phyloP scores from a whole-genome alignment of 2,797 vertebrate genomes.

The Peromyscus nudipes region DNA sequence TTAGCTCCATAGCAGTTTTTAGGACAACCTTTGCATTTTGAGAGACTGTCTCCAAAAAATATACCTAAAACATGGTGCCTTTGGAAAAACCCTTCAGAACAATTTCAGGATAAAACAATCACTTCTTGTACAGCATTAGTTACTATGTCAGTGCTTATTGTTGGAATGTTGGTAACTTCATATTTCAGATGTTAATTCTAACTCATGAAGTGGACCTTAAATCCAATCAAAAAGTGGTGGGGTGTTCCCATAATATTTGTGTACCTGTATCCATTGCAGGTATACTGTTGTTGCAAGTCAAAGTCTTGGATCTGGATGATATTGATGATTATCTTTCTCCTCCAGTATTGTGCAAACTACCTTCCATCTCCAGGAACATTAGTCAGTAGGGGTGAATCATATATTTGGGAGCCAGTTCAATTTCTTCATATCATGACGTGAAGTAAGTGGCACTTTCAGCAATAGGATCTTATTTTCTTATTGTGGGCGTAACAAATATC shows the following conservation, averaged over 20 bases:
- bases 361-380: background rate
- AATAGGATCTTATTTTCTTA: background rate
- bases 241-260: background rate
- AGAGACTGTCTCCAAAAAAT: background rate
- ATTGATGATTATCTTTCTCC: background rate
- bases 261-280: background rate
- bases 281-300: background rate
- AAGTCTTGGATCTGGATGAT: background rate
- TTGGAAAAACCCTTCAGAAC: background rate
- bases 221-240: background rate
- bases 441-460: background rate
- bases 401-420: background rate
- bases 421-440: background rate
- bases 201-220: background rate
- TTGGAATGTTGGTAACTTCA: background rate
- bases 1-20: background rate
- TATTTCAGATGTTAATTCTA: background rate
- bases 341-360: background rate
- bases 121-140: background rate
- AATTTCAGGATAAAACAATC: background rate
- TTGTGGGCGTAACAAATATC: background rate
- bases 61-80: background rate
- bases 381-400: background rate
- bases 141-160: background rate
- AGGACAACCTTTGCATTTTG: background rate